Percentiles rank a stretch among this genome's conserved stretches.
Evolutionary conservation across 2,797 vertebrate genomes (phyloP).

Genomic region (Manis crassicaudata): DNA sequence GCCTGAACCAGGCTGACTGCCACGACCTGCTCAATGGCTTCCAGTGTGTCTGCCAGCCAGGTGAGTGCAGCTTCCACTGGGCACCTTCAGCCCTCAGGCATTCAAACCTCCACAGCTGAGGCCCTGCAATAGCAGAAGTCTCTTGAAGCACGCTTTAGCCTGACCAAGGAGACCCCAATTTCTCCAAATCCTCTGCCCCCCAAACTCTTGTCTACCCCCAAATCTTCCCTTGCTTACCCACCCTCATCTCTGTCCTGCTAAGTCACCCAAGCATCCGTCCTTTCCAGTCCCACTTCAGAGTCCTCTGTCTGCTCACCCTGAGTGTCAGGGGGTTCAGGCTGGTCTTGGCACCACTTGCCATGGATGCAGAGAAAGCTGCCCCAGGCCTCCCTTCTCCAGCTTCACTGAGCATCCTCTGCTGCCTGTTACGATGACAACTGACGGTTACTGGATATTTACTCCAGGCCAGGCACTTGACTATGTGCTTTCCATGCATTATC

Average conservation of each 20-base stretch:
- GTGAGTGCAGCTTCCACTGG: conserved; percentile 24
- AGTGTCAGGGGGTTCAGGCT: fast-evolving
- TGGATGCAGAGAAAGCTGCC: not conserved
- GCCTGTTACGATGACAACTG: not conserved
- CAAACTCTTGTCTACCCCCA: not conserved
- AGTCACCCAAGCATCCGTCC: not conserved
- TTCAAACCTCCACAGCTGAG: not conserved
- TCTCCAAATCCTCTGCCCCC: not conserved
- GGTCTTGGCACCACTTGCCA: not conserved
- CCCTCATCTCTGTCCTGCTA: not conserved
- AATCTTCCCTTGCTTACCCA: not conserved
- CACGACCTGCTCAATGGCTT: conserved; percentile 48
- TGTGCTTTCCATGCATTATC: not conserved
- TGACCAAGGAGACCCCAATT: not conserved
- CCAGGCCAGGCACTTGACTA: not conserved
- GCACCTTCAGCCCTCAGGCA: not conserved
- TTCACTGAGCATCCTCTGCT: fast-evolving
- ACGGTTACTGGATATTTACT: not conserved
- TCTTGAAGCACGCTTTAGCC: not conserved
- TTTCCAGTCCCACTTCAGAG: not conserved
- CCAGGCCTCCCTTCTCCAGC: not conserved
- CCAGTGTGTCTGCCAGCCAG: conserved; percentile 74
- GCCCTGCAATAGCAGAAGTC: not conserved
- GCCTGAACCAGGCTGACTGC: conserved; percentile 76
- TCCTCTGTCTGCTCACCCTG: not conserved